Evolutionary conservation across 2,888 invertebrate species (phyloP).

Genomic region (Drosophila mimetica): DNA sequence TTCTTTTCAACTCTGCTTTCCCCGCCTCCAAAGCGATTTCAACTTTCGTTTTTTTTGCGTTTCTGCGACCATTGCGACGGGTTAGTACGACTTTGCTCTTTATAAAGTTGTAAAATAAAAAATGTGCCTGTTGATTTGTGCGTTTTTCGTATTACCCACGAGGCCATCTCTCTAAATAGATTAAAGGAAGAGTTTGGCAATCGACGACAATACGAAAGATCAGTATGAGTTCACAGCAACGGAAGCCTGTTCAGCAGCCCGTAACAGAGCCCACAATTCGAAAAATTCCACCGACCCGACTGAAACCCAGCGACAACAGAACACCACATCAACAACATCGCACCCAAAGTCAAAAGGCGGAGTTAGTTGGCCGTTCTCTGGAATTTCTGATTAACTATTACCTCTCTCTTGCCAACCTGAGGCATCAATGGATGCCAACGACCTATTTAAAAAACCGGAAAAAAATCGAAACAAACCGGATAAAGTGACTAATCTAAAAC

Average conservation of each 20-base stretch:
- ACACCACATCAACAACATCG: too few species aligned
- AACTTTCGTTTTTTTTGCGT: slow-evolving; percentile 41
- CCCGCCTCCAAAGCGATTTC: slow-evolving; percentile 19
- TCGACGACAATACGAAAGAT: slow-evolving; percentile 6
- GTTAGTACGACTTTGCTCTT: slow-evolving; percentile 24
- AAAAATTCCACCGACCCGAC: slow-evolving; percentile 17
- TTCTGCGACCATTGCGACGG: background rate
- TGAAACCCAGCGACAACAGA: background rate
- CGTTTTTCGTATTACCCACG: slow-evolving; percentile 3
- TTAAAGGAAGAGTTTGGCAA: slow-evolving; percentile 44
- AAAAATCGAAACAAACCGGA: slow-evolving; percentile 2
- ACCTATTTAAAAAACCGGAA: slow-evolving; percentile 26
- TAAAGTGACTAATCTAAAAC: slow-evolving; percentile 4
- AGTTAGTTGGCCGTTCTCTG: slow-evolving; percentile 23
- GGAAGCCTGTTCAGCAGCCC: slow-evolving; percentile 46
- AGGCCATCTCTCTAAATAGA: slow-evolving; percentile 40
- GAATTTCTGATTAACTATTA: slow-evolving; percentile 33
- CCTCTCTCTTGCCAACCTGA: slow-evolving; percentile 4
- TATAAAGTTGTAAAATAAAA: slow-evolving; percentile 28
- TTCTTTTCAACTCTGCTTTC: slow-evolving; percentile 14
- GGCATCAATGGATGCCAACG: slow-evolving; percentile 15
- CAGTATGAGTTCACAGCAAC: background rate
- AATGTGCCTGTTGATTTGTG: background rate
- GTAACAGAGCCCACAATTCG: slow-evolving; percentile 16
- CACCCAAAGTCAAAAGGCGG: background rate